A percentile compares a stretch with the other conserved stretches of the same genome.
Evolutionary conservation across 2,888 invertebrate species (phyloP).

Genomic region (Lycia hirtaria): DNA sequence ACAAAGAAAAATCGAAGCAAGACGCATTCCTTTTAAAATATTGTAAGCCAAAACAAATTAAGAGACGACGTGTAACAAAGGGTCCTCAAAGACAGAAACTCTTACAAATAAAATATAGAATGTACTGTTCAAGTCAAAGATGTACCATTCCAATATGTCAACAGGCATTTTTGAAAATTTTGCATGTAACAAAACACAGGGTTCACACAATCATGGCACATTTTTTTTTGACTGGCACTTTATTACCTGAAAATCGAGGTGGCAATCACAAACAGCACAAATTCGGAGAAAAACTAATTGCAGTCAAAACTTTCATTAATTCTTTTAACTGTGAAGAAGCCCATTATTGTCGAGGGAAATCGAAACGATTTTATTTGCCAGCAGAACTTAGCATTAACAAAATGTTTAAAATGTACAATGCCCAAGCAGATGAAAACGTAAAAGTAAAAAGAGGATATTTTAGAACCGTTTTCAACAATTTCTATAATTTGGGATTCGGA

Average conservation of each 20-base stretch:
- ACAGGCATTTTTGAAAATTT: not conserved
- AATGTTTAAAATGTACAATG: not conserved
- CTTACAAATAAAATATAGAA: not conserved
- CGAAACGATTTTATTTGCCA: not conserved
- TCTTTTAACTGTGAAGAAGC: not conserved
- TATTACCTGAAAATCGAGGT: not conserved
- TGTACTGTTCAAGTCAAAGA: not conserved
- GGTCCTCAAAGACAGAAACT: not conserved
- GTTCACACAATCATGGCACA: not conserved
- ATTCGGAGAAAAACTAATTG: not conserved
- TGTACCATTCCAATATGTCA: not conserved
- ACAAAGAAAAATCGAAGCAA: not conserved
- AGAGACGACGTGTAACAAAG: not conserved
- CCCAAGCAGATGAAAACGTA: not conserved
- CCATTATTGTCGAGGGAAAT: not conserved
- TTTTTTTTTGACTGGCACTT: not conserved
- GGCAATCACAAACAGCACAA: not conserved
- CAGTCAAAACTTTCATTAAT: not conserved
- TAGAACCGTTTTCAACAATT: not conserved
- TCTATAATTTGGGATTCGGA: not conserved
- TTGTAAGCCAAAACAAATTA: not conserved
- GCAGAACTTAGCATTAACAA: not conserved
- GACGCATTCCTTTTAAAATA: not conserved
- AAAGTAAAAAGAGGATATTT: not conserved
- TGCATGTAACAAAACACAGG: not conserved